phyloP scores from a whole-genome alignment of 2,888 invertebrate genomes.

The Metellina segmentata region DNA sequence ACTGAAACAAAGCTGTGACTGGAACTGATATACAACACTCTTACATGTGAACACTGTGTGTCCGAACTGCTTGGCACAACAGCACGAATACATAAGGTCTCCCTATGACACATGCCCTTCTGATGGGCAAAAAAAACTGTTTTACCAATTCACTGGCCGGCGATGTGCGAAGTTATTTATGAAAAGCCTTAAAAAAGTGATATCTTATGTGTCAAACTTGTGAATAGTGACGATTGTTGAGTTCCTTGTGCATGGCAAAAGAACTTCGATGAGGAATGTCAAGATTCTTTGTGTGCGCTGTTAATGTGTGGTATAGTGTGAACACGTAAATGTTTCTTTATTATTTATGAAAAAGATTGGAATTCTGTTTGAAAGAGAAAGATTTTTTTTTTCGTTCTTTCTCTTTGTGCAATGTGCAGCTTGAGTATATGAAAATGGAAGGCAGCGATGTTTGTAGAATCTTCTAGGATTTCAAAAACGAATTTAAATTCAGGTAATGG shows the following conservation, averaged over 20 bases:
- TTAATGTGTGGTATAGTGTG: background rate
- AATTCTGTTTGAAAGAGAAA: background rate
- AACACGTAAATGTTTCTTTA: background rate
- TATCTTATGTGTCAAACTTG: constrained; percentile 74
- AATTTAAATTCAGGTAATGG: too few species aligned
- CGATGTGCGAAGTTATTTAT: constrained; percentile 27
- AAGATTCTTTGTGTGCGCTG: background rate
- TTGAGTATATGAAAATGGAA: background rate
- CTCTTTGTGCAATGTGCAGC: background rate
- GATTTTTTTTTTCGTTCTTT: background rate
- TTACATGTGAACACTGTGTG: background rate
- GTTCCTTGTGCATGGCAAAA: constrained; percentile 1
- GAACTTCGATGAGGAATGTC: background rate
- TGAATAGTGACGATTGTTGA: constrained; percentile 20
- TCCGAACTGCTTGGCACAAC: constrained; percentile 21
- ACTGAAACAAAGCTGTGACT: constrained; percentile 14
- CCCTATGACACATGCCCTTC: constrained; percentile 9
- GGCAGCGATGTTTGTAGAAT: background rate
- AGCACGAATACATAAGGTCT: constrained; percentile 53
- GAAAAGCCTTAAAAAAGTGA: constrained; percentile 51
- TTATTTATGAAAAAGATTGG: background rate
- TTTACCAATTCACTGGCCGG: constrained; percentile 8
- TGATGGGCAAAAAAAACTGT: constrained; percentile 9
- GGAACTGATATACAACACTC: constrained; percentile 4
- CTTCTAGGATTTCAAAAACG: too few species aligned